These are phyloP conservation scores for Bryconaethiops microstoma DNA, from an alignment of 2,797 vertebrate species.

Conservation along the genomic window DNA sequence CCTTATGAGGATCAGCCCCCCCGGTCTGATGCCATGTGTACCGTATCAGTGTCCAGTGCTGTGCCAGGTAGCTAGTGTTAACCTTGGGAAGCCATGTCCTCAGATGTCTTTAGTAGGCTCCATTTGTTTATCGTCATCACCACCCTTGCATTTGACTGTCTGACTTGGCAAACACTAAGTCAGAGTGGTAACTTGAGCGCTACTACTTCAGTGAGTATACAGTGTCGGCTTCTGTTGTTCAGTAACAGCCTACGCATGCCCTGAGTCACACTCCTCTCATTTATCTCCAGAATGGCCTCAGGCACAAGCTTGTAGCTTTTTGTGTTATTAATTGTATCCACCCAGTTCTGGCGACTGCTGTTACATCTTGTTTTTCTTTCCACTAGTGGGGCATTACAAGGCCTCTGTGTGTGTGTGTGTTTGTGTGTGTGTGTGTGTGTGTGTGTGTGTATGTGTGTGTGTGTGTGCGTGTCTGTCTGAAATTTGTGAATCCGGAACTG, in stretches of 20 bases:
- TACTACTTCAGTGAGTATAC: neutral
- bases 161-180: conserved; percentile 2
- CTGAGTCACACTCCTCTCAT: conserved; percentile 35
- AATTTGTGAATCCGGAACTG: no score
- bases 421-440: neutral
- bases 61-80: conserved; percentile 40
- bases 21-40: conserved; percentile 27
- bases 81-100: conserved; percentile 26
- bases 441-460: no score
- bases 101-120: conserved; percentile 20
- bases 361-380: conserved; percentile 67
- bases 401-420: conserved; percentile 62
- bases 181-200: neutral
- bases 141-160: conserved; percentile 1
- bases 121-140: conserved; percentile 10
- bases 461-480: no score
- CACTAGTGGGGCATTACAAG: conserved; percentile 65
- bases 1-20: conserved; percentile 18
- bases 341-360: conserved; percentile 57
- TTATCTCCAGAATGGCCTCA: conserved; percentile 37
- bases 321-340: conserved; percentile 60
- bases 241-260: conserved; percentile 6
- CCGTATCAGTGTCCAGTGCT: conserved; percentile 25
- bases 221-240: conserved; percentile 16
- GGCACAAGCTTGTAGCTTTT: conserved; percentile 29